phyloP scores from a whole-genome alignment of 2,888 invertebrate genomes.

The Therioaphis trifolii region DNA sequence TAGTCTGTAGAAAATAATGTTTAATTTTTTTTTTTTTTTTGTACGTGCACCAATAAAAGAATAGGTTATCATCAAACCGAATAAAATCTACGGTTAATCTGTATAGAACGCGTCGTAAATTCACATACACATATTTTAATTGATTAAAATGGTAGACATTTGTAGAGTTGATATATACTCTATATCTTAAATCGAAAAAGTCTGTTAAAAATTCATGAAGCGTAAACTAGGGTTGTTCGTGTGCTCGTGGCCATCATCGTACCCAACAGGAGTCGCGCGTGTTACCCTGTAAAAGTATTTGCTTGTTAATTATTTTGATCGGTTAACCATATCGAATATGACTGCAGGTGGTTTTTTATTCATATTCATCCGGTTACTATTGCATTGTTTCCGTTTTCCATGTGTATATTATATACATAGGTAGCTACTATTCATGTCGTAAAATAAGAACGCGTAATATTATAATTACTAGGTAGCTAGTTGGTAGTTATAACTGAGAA shows the following conservation, averaged over 20 bases:
- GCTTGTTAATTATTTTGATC: constrained; percentile 57
- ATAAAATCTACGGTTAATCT: background rate
- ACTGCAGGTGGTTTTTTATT: constrained; percentile 59
- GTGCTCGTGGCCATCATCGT: no score
- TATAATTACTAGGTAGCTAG: constrained; percentile 19
- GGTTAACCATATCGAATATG: constrained; percentile 60
- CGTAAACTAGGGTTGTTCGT: constrained; percentile 50
- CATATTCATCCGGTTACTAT: constrained; percentile 54
- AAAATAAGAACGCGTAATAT: background rate
- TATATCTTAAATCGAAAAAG: constrained; percentile 23
- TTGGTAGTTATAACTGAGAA: background rate
- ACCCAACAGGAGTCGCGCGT: constrained; percentile 43
- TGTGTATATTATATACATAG: background rate
- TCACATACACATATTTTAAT: background rate
- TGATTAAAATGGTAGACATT: background rate
- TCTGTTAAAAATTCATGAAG: constrained; percentile 45
- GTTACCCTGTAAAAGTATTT: constrained; percentile 43
- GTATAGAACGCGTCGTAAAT: background rate
- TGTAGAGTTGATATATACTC: constrained; percentile 15
- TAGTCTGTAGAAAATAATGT: no score
- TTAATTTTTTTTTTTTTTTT: background rate
- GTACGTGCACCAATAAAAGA: background rate
- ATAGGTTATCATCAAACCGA: background rate
- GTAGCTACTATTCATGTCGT: background rate
- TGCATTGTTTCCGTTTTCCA: constrained; percentile 52